These are phyloP conservation scores for Acanthochromis polyacanthus DNA, from an alignment of 2,113 vertebrate genomes.

Conservation along the genomic window DNA sequence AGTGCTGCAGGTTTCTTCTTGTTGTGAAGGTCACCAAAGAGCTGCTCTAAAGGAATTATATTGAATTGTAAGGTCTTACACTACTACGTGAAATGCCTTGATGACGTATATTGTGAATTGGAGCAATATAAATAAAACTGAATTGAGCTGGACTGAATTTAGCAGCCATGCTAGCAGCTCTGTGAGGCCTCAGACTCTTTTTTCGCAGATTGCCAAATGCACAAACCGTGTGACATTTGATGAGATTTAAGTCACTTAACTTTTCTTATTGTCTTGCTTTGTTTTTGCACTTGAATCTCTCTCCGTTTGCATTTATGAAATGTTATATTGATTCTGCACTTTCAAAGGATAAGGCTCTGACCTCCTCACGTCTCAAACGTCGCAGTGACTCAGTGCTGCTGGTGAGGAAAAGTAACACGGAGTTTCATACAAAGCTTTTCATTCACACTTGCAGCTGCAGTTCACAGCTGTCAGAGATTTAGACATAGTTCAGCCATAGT, in stretches of 20 bases:
- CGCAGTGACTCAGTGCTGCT: slow-evolving; percentile 5
- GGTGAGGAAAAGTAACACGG: slow-evolving; percentile 18
- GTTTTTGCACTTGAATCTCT: slow-evolving; percentile 14
- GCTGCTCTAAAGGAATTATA: too few species aligned
- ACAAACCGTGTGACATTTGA: not conserved
- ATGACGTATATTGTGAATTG: too few species aligned
- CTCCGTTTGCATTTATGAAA: slow-evolving; percentile 39
- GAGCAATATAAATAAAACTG: too few species aligned
- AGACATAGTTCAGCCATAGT: slow-evolving; percentile 48
- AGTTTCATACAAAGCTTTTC: slow-evolving; percentile 50
- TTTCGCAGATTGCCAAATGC: not conserved
- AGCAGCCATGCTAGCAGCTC: too few species aligned
- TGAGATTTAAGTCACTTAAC: not conserved
- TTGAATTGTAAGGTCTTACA: too few species aligned
- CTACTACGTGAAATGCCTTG: too few species aligned
- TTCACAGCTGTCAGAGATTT: slow-evolving; percentile 62
- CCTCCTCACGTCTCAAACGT: slow-evolving; percentile 26
- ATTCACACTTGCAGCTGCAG: slow-evolving; percentile 40
- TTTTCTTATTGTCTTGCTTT: slow-evolving; percentile 5
- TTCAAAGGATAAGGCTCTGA: slow-evolving; percentile 27
- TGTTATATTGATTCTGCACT: slow-evolving; percentile 43
- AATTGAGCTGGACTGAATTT: too few species aligned
- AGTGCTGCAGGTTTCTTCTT: too few species aligned
- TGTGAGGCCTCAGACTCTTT: too few species aligned
- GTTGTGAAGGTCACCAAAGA: too few species aligned